Evolutionary conservation across 2,888 invertebrate species (phyloP).

Genomic region (Nomada ferruginata): DNA sequence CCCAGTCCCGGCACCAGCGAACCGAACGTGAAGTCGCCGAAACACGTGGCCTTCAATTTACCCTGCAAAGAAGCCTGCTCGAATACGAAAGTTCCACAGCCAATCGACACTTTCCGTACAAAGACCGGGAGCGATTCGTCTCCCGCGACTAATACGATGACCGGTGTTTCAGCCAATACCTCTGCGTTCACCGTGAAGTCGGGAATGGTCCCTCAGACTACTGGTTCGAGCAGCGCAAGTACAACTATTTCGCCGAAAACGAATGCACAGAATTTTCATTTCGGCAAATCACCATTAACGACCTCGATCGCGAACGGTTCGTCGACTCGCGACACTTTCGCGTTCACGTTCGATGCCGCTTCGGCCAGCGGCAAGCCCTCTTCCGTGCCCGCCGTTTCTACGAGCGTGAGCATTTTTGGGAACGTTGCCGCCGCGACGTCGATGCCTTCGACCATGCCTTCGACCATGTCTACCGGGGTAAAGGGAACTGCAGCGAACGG

Average conservation of each 20-base stretch:
- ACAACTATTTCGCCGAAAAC: neutral
- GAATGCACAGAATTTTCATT: constrained; percentile 5
- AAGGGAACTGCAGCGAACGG: neutral
- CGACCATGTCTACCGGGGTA: neutral
- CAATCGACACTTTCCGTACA: constrained; percentile 2
- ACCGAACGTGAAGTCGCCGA: constrained; percentile 61
- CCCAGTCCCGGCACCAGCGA: constrained; percentile 73
- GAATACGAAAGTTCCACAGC: neutral
- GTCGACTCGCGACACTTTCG: constrained; percentile 13
- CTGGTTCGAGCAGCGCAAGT: neutral
- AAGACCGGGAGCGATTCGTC: neutral
- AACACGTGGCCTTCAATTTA: constrained; percentile 77
- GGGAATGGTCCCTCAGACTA: neutral
- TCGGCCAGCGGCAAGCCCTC: constrained; percentile 7
- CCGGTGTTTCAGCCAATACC: neutral
- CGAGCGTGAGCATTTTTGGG: neutral
- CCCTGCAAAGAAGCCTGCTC: constrained; percentile 46
- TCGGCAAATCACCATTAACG: constrained; percentile 6
- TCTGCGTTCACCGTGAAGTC: neutral
- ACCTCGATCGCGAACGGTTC: neutral
- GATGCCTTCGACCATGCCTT: neutral
- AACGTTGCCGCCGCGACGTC: neutral
- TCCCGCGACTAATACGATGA: neutral
- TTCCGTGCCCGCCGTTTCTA: neutral
- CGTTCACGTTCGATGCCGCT: neutral